phyloP scores from a whole-genome alignment of 2,888 invertebrate genomes.

The Unio delphinus region DNA sequence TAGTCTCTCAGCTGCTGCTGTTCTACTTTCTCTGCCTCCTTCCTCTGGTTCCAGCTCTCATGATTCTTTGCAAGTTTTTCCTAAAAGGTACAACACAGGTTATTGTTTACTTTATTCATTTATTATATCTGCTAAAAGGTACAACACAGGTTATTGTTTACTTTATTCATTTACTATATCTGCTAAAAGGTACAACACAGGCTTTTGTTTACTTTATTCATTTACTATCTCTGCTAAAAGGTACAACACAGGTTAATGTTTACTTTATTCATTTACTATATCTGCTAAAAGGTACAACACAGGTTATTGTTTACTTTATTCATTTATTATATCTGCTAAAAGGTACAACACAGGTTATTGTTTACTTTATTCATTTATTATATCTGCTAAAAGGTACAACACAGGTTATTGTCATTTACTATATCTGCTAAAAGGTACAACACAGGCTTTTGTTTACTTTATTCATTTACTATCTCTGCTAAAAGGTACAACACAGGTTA shows the following conservation, averaged over 20 bases:
- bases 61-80: slow-evolving; percentile 53
- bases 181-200: slow-evolving; percentile 18
- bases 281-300: too few relatives aligned
- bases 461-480: neutral
- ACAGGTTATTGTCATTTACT: too few relatives aligned
- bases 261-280: neutral
- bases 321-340: too few relatives aligned
- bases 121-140: slow-evolving; percentile 18
- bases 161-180: neutral
- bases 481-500: too few relatives aligned
- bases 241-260: neutral
- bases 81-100: slow-evolving; percentile 25
- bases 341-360: too few relatives aligned
- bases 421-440: slow-evolving; percentile 19
- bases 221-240: slow-evolving; percentile 16
- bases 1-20: slow-evolving; percentile 63
- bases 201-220: too few relatives aligned
- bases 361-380: too few relatives aligned
- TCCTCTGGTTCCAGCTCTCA: slow-evolving; percentile 52
- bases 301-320: too few relatives aligned
- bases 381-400: slow-evolving; percentile 26
- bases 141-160: neutral
- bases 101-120: too few relatives aligned
- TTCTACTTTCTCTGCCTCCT: slow-evolving; percentile 59
- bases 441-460: too few relatives aligned